Evolutionary conservation across 2,888 invertebrate species (phyloP).

Genomic region (Cybosia mesomella): DNA sequence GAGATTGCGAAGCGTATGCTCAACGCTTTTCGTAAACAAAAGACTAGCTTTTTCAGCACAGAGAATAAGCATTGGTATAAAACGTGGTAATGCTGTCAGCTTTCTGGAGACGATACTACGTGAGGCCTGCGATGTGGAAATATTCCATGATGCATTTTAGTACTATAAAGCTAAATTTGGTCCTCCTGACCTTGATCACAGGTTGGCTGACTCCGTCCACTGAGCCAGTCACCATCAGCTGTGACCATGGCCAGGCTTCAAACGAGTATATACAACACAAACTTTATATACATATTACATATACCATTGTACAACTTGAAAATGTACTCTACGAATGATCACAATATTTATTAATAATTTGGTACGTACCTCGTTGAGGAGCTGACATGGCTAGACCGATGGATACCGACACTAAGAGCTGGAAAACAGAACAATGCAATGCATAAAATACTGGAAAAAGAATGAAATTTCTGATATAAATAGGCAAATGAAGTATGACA

Average conservation of each 20-base stretch:
- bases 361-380: conserved; percentile 20
- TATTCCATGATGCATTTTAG: not conserved
- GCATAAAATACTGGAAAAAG: not conserved
- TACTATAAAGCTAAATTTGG: not conserved
- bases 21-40: too few relatives aligned
- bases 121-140: too few relatives aligned
- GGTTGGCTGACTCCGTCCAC: too few relatives aligned
- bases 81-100: too few relatives aligned
- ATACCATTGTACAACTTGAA: not conserved
- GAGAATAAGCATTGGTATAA: too few relatives aligned
- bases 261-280: not conserved
- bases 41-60: too few relatives aligned
- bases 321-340: not conserved
- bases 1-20: too few relatives aligned
- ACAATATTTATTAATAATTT: not conserved
- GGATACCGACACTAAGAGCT: conserved; percentile 15
- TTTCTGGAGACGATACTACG: too few relatives aligned
- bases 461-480: not conserved
- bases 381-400: conserved; percentile 17
- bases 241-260: too few relatives aligned
- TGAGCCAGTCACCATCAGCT: too few relatives aligned
- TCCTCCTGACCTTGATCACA: too few relatives aligned
- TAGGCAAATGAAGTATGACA: not conserved
- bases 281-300: not conserved
- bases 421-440: conserved; percentile 10